phyloP scores from a whole-genome alignment of 2,888 invertebrate genomes.

The Sphecodes monilicornis region DNA sequence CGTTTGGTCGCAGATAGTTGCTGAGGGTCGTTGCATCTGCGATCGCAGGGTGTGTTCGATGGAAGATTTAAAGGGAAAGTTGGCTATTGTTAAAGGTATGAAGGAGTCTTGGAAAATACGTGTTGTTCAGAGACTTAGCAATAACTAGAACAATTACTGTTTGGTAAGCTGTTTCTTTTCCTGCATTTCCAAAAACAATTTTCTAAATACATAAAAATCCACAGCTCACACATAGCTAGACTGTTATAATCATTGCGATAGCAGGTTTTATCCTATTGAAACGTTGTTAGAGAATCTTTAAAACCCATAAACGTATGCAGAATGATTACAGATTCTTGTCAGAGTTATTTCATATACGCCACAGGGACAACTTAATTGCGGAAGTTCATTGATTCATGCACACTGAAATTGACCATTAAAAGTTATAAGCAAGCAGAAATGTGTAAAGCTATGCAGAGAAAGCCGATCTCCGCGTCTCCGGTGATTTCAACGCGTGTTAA shows the following conservation, averaged over 20 bases:
- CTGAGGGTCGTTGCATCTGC: too few species aligned
- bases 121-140: too few species aligned
- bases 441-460: not conserved
- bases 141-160: too few species aligned
- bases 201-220: not conserved
- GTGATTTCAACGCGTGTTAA: slow-evolving; percentile 11
- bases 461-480: not conserved
- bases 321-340: not conserved
- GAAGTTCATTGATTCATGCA: not conserved
- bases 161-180: too few species aligned
- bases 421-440: not conserved
- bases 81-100: too few species aligned
- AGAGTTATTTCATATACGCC: not conserved
- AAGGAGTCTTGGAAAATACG: too few species aligned
- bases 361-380: not conserved
- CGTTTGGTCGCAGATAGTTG: too few species aligned
- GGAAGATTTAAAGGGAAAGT: too few species aligned
- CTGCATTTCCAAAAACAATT: not conserved
- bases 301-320: not conserved
- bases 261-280: not conserved
- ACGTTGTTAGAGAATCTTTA: not conserved
- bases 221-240: not conserved
- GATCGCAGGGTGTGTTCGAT: too few species aligned
- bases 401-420: slow-evolving; percentile 2
- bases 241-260: not conserved